Conservation (phyloP, 2,113 vertebrate species). For the Neofelis nebulosa region DNA sequence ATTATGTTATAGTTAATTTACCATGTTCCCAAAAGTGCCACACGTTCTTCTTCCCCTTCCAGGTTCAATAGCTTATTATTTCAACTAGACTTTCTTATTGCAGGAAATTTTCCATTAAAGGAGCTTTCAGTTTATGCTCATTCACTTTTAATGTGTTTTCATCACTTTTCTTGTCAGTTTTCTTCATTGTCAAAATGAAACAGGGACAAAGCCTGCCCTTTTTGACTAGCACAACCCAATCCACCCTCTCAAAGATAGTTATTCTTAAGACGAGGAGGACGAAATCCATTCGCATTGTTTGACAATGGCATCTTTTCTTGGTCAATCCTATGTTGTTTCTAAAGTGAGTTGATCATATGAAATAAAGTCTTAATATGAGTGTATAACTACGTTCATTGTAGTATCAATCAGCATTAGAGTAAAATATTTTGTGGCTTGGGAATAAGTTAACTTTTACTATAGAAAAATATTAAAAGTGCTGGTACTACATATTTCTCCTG, state of each 20-base stretch:
- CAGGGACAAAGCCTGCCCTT: neutral
- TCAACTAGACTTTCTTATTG: slow-evolving; percentile 46
- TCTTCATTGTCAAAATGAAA: slow-evolving; percentile 58
- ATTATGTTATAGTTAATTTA: neutral
- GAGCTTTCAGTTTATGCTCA: neutral
- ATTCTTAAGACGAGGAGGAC: neutral
- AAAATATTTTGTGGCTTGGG: neutral
- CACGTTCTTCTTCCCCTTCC: neutral
- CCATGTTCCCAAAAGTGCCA: neutral
- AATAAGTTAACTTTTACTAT: neutral
- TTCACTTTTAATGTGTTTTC: slow-evolving; percentile 62
- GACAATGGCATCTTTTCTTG: neutral
- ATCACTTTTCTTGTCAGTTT: slow-evolving; percentile 68
- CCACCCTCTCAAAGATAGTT: neutral
- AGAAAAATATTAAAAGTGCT: neutral
- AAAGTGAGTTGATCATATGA: neutral
- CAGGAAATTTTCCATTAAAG: slow-evolving; percentile 68
- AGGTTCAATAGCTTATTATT: slow-evolving; percentile 53
- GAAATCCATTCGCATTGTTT: neutral
- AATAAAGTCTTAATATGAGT: neutral
- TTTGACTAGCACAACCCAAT: neutral
- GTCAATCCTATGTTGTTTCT: neutral
- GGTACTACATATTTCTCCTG: neutral
- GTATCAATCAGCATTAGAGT: neutral
- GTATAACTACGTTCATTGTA: neutral